Evolutionary conservation across 2,888 invertebrate species (phyloP).

Genomic region (Parasteatoda lunata): DNA sequence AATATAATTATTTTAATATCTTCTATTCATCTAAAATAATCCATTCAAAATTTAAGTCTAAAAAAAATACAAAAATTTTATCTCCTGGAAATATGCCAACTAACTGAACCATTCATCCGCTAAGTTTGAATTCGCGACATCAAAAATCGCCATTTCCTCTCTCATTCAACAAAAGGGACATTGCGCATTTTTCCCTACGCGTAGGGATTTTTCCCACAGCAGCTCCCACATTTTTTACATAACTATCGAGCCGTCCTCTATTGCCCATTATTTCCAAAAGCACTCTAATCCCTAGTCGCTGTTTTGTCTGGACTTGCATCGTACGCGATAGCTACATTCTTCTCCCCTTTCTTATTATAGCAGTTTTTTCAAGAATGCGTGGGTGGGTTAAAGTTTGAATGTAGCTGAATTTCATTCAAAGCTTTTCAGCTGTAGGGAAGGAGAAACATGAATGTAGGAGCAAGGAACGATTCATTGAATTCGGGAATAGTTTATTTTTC

Average conservation of each 20-base stretch:
- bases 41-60: no score
- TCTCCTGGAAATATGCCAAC: no score
- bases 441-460: conserved; percentile 35
- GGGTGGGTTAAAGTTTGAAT: conserved; percentile 44
- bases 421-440: conserved; percentile 21
- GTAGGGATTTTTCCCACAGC: conserved; percentile 19
- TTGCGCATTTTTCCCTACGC: conserved; percentile 4
- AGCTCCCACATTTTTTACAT: background rate
- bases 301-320: background rate
- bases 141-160: background rate
- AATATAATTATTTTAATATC: no score
- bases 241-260: background rate
- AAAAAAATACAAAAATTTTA: no score
- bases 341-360: background rate
- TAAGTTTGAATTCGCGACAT: no score
- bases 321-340: background rate
- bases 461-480: background rate
- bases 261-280: background rate
- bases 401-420: conserved; percentile 33
- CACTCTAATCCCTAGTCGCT: background rate
- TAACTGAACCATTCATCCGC: no score
- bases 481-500: no score
- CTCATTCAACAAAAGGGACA: background rate
- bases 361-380: conserved; percentile 28
- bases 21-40: no score